Evolutionary conservation across 2,113 vertebrate species (phyloP).

Genomic region (Natator depressus): DNA sequence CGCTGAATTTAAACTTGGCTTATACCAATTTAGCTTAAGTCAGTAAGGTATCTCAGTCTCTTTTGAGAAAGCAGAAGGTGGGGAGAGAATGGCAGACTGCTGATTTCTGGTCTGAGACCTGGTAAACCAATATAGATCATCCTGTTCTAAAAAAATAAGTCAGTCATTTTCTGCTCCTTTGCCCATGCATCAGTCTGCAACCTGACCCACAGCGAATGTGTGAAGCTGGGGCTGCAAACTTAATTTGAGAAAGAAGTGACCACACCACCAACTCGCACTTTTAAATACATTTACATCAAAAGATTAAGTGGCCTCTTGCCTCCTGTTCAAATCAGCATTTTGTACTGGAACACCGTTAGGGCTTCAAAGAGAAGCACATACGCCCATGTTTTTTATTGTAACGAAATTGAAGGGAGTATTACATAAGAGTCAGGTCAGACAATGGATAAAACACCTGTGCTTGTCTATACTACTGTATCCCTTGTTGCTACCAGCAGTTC

Average conservation of each 20-base stretch:
- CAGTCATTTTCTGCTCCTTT: not conserved
- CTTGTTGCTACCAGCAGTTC: too few species aligned
- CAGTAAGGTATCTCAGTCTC: not conserved
- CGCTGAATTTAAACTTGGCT: not conserved
- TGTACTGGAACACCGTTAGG: not conserved
- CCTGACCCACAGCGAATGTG: not conserved
- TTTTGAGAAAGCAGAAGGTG: not conserved
- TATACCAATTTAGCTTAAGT: not conserved
- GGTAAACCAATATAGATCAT: not conserved
- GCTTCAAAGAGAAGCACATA: not conserved
- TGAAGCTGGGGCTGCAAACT: not conserved
- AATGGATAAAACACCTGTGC: too few species aligned
- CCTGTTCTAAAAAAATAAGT: not conserved
- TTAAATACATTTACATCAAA: not conserved
- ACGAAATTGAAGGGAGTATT: not conserved
- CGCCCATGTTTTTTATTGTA: too few species aligned
- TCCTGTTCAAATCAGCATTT: not conserved
- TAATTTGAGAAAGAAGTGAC: not conserved
- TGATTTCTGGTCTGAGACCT: not conserved
- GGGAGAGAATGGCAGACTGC: not conserved
- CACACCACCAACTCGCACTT: not conserved
- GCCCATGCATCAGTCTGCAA: not conserved
- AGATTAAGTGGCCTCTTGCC: not conserved
- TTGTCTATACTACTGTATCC: too few species aligned
- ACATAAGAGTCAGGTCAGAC: not conserved